These are phyloP conservation scores for Diadumene lineata DNA, from an alignment of 92 coral and sea anemone genomes.

Conservation along the genomic window DNA sequence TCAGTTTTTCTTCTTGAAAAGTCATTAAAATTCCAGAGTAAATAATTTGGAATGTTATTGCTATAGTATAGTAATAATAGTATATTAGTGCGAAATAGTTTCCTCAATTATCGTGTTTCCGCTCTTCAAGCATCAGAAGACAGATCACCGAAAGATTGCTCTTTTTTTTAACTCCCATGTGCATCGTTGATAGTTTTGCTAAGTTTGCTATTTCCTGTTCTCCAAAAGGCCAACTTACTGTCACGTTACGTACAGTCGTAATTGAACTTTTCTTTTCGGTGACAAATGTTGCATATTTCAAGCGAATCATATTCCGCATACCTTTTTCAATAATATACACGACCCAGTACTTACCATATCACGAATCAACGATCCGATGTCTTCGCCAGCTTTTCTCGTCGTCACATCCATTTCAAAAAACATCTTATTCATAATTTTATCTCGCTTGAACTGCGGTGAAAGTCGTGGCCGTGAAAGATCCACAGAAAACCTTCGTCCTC, in stretches of 20 bases:
- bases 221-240: background rate
- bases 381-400: constrained; percentile 66
- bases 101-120: background rate
- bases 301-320: background rate
- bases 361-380: constrained; percentile 49
- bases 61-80: too few species aligned
- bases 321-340: background rate
- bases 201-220: constrained; percentile 2
- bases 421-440: constrained; percentile 21
- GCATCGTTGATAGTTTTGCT: background rate
- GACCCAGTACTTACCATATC: constrained; percentile 56
- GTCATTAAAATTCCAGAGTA: background rate
- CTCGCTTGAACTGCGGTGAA: constrained; percentile 46
- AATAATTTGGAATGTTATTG: background rate
- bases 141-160: background rate
- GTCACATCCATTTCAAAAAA: constrained; percentile 52
- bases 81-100: background rate
- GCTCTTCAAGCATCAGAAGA: background rate
- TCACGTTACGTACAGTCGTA: background rate
- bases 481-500: constrained; percentile 27
- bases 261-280: background rate
- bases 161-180: background rate
- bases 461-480: constrained; percentile 37
- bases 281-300: background rate
- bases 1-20: background rate